phyloP scores from a whole-genome alignment of 2,797 vertebrate genomes.

The Neostethus bicornis region DNA sequence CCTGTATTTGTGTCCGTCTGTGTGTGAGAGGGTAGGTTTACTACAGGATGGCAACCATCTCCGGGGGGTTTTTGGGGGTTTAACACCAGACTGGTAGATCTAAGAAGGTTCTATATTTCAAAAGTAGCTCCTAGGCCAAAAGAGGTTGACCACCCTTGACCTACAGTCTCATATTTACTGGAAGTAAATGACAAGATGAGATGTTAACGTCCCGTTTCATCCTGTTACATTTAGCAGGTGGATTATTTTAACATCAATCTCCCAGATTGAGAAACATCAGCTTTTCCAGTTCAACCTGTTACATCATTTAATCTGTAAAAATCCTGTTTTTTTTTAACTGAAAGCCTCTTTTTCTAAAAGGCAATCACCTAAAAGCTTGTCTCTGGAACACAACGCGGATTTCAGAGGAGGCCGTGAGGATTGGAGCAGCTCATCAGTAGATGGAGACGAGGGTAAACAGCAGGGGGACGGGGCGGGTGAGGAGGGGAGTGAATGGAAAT shows the following conservation, averaged over 20 bases:
- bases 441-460: not conserved
- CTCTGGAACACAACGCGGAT: constrained; percentile 7
- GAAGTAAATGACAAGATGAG: no score
- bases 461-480: not conserved
- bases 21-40: no score
- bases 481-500: constrained; percentile 3
- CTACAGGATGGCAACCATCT: no score
- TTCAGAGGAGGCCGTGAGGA: not conserved
- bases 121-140: no score
- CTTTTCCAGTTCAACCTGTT: constrained; percentile 36
- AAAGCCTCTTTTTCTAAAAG: constrained; percentile 39
- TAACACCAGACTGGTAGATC: no score
- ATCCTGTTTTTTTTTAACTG: constrained; percentile 39
- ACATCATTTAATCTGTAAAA: constrained; percentile 44
- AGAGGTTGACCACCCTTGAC: no score
- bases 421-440: not conserved
- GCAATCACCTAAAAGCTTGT: constrained; percentile 6
- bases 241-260: constrained; percentile 8
- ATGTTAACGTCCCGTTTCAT: not conserved
- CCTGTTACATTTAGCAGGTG: constrained; percentile 5
- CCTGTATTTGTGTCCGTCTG: no score
- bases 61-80: no score
- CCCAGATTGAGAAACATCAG: constrained; percentile 16
- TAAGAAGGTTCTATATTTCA: no score
- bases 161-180: no score